phyloP scores from a whole-genome alignment of 2,113 vertebrate species.

The Procavia capensis region DNA sequence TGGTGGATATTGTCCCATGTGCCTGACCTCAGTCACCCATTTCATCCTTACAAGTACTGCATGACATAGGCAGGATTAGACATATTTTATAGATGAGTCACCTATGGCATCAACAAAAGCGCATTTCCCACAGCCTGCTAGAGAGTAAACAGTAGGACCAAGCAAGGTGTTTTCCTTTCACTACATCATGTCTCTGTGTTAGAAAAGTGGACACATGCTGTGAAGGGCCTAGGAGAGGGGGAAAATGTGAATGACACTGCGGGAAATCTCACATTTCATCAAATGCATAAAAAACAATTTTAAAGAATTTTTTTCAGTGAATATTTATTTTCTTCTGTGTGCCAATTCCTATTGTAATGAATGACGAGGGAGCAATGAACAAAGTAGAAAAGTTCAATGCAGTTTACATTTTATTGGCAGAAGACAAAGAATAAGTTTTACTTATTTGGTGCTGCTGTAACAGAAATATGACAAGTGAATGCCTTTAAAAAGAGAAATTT shows the following conservation, averaged over 20 bases:
- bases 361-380: too few species aligned
- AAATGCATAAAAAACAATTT: not conserved
- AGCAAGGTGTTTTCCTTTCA: not conserved
- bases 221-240: not conserved
- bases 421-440: not conserved
- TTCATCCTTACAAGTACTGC: not conserved
- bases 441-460: too few species aligned
- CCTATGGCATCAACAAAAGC: not conserved
- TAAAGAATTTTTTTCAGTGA: not conserved
- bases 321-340: too few species aligned
- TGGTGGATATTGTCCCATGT: not conserved
- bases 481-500: too few species aligned
- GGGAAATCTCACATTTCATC: not conserved
- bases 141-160: not conserved
- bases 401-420: not conserved
- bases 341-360: too few species aligned
- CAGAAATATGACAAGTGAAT: too few species aligned
- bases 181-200: not conserved
- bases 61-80: rapidly evolving
- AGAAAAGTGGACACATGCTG: not conserved
- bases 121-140: not conserved
- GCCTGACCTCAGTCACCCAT: not conserved
- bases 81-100: not conserved
- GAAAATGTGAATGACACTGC: not conserved
- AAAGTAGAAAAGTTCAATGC: not conserved